Conservation (phyloP, 2,888 invertebrate genomes). For the Capitulum mitella region DNA sequence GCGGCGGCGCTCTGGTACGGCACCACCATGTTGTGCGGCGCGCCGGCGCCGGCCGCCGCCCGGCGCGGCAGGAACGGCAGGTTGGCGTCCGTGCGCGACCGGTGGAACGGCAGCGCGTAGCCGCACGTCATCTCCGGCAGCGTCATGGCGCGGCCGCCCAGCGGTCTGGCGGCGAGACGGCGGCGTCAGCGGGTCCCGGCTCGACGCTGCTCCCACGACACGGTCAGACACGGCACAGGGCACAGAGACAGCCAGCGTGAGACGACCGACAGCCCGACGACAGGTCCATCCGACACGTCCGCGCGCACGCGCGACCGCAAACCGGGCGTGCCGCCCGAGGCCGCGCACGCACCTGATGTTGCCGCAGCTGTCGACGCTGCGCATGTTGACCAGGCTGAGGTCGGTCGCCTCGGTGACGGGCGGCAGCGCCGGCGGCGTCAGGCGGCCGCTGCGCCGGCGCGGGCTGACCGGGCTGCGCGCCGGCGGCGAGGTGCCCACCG, state of each 20-base stretch:
- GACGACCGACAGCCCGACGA: too few species aligned
- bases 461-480: slow-evolving; percentile 20
- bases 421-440: slow-evolving; percentile 21
- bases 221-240: not conserved
- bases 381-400: slow-evolving; percentile 17
- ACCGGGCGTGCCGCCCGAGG: too few species aligned
- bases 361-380: slow-evolving; percentile 15
- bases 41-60: slow-evolving; percentile 27
- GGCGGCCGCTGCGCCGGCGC: slow-evolving; percentile 19
- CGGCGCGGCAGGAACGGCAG: slow-evolving; percentile 25
- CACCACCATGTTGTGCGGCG: slow-evolving; percentile 24
- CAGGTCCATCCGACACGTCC: too few species aligned
- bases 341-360: slow-evolving; percentile 2
- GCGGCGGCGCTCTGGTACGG: slow-evolving; percentile 14
- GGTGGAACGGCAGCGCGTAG: slow-evolving; percentile 30
- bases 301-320: too few species aligned
- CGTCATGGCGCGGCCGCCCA: slow-evolving; percentile 33
- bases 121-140: slow-evolving; percentile 35
- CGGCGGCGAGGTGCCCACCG: slow-evolving; percentile 1
- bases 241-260: too few species aligned
- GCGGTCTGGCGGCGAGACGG: not conserved
- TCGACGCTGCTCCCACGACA: not conserved
- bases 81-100: slow-evolving; percentile 26
- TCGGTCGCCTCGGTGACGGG: slow-evolving; percentile 9
- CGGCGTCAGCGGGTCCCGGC: not conserved